A percentile compares a stretch with the other conserved stretches of the same genome.
phyloP scores from a whole-genome alignment of 2,113 vertebrate species.

The Zosterops pallidus region DNA sequence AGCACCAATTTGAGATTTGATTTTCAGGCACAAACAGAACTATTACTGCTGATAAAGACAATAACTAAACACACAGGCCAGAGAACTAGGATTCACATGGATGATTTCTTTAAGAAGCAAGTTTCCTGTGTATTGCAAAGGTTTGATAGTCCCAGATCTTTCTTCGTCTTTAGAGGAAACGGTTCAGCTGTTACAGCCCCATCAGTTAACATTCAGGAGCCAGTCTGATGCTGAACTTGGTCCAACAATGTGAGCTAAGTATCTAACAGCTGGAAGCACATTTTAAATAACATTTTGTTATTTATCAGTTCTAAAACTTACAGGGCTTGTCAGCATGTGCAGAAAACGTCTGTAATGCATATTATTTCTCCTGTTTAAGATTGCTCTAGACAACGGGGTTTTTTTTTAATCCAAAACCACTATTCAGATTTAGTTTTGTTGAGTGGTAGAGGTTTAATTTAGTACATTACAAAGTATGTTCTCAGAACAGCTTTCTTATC shows the following conservation, averaged over 20 bases:
- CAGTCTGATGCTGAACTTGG: background rate
- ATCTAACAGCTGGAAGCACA: background rate
- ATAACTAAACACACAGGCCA: fast-evolving
- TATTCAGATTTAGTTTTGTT: background rate
- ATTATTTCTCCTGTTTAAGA: background rate
- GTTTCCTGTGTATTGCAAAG: background rate
- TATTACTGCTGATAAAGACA: background rate
- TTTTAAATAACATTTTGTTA: background rate
- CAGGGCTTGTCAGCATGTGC: background rate
- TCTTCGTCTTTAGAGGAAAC: background rate
- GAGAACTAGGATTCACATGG: background rate
- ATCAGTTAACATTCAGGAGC: background rate
- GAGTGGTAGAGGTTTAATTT: background rate
- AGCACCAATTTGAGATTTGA: background rate
- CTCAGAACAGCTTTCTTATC: background rate
- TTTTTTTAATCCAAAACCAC: background rate
- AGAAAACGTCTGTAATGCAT: background rate
- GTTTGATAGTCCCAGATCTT: background rate
- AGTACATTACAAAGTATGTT: background rate
- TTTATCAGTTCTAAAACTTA: background rate
- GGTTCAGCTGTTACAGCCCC: background rate
- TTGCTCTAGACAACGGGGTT: background rate
- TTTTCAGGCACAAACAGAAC: background rate
- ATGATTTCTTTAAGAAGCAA: background rate
- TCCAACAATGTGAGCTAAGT: background rate